Evolutionary conservation across 2,888 invertebrate genomes (phyloP), one percentile per base, ranked within the genome.

Genomic region (Drosophila silvestris): DNA sequence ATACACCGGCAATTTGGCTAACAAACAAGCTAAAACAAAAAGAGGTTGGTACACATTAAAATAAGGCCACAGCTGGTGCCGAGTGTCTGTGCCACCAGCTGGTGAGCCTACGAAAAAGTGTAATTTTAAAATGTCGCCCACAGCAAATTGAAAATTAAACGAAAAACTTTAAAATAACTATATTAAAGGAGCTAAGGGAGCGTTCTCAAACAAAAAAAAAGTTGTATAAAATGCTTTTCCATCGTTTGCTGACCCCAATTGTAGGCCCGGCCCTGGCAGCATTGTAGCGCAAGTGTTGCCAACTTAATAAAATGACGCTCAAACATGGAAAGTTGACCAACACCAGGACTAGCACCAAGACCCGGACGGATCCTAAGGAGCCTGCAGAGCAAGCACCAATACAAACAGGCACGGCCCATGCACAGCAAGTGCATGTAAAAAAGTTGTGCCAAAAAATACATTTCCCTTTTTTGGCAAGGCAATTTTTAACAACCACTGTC

Each of bases 121-220:
- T 72, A 83, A 78, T 85, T 90, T 85, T 79, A 87, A 87, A 84
- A 90, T 82, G 89, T 78, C 76, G 74, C 81, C 88, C 74, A 57
- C 73, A 81, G 82, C 83, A 89, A 91, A 91, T 87, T 87, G 87
- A 91, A 91, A 87, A 87, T 91, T 87, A 87, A 87, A 91, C 90
- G 87, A 87, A 91, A 91, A 87, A 87, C 91, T 87, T 87, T 82
- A 87, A 87, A 89, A 90, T 91, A 89, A 87, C 87, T 91, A 87
- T 76, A 82, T 66, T 74, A 85, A 74, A 69, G 62, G 44, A 39
- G 33, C 26, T 4, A 26, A n/a, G 51, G 19, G 2, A n/a, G 35
- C 39, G 76, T 53, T 50, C 63, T 69, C 72, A 77, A 77, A 47
- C 22, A 47, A 16, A 62, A 69, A 69, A 80, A 70, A 87, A 85